Conservation (phyloP, 2,113 vertebrate genomes). For the Cercocebus atys region DNA sequence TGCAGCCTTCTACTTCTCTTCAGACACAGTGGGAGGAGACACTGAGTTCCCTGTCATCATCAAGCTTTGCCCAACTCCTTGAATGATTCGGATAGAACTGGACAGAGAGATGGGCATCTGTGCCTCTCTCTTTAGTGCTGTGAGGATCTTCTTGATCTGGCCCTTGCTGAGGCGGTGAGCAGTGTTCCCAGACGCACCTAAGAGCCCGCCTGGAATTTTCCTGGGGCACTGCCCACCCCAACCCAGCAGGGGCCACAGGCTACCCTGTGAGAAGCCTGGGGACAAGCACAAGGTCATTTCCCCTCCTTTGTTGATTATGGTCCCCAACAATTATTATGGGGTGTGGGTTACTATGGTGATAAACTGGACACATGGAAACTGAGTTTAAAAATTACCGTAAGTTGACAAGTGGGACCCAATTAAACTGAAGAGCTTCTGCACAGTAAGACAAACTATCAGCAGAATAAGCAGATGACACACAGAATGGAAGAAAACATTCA, state of each 20-base stretch:
- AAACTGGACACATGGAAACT: background rate
- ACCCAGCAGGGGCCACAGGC: background rate
- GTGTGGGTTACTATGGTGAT: background rate
- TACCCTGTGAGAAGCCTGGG: background rate
- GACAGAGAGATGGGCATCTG: background rate
- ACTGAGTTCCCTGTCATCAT: background rate
- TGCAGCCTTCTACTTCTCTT: background rate
- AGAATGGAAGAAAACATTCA: no score
- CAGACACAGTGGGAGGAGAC: background rate
- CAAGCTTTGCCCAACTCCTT: background rate
- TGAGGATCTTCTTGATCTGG: background rate
- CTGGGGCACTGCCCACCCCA: background rate
- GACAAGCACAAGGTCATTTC: background rate
- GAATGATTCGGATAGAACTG: background rate
- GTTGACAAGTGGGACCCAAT: no score
- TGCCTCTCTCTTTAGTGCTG: background rate
- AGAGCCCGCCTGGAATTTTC: background rate
- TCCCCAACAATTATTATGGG: background rate
- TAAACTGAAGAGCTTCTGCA: no score
- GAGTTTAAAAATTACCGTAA: background rate
- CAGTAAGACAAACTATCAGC: no score
- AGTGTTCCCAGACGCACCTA: background rate
- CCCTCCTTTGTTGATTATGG: background rate
- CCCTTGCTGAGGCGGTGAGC: background rate
- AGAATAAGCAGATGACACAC: no score